Conservation (phyloP, 1,140 invertebrate species). For the Hypothenemus hampei region DNA sequence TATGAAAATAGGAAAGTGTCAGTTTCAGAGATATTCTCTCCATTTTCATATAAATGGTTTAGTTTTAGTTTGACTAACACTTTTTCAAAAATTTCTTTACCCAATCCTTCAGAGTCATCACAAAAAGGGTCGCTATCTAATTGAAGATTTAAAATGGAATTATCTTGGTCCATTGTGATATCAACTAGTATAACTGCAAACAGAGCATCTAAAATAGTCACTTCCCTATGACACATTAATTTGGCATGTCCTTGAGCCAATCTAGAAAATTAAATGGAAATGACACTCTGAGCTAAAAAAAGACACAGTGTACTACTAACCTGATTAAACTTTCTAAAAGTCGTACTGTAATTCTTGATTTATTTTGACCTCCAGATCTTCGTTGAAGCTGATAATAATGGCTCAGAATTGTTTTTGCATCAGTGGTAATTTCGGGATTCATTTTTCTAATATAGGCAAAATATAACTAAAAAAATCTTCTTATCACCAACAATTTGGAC, state of each 20-base stretch:
- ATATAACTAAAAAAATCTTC: conserved; percentile 53
- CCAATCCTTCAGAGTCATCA: conserved; percentile 30
- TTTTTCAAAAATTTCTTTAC: conserved; percentile 28
- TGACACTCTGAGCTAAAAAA: not conserved
- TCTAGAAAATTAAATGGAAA: conserved; percentile 45
- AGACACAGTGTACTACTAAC: too few relatives aligned
- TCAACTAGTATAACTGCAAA: conserved; percentile 68
- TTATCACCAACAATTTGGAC: not conserved
- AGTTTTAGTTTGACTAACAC: conserved; percentile 37
- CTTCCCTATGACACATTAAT: conserved; percentile 63
- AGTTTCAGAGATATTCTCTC: too few relatives aligned
- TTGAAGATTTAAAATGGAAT: conserved; percentile 32
- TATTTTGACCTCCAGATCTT: conserved; percentile 60
- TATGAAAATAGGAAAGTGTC: too few relatives aligned
- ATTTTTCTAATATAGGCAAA: conserved; percentile 68
- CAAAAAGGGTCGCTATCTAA: conserved; percentile 32
- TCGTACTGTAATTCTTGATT: conserved; percentile 79
- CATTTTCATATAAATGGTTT: conserved; percentile 30
- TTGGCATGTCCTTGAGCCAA: conserved; percentile 68
- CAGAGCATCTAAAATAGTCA: conserved; percentile 67
- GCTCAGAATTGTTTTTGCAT: conserved; percentile 66
- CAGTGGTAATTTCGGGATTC: conserved; percentile 58
- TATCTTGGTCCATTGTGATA: conserved; percentile 36
- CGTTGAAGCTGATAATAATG: conserved; percentile 77
- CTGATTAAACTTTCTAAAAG: conserved; percentile 81